Percentiles rank a stretch among this genome's conserved stretches.
phyloP scores from a whole-genome alignment of 2,113 vertebrate species.

The Aythya baeri region DNA sequence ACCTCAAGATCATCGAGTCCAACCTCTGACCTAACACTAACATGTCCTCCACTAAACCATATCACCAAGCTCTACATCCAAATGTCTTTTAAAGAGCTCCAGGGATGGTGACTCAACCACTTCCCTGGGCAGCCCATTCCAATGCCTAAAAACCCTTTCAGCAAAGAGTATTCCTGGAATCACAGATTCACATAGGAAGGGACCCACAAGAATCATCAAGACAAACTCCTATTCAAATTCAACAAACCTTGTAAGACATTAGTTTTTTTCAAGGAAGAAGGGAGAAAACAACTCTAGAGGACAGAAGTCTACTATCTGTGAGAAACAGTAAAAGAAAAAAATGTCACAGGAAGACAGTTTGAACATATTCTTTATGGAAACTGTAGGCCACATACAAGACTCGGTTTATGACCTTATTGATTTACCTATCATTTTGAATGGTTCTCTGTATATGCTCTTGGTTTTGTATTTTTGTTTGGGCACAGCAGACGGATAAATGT shows the following conservation, averaged over 20 bases:
- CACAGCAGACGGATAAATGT: background rate
- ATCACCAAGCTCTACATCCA: too few species aligned
- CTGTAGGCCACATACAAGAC: background rate
- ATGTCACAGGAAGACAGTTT: background rate
- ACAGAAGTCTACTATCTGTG: background rate
- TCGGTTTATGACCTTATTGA: background rate
- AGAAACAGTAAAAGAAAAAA: background rate
- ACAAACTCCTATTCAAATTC: background rate
- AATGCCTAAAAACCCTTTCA: too few species aligned
- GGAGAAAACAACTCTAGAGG: background rate
- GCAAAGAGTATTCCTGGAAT: background rate
- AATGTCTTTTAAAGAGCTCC: too few species aligned
- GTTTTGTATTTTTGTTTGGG: background rate
- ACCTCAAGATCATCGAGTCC: too few species aligned
- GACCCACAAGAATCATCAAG: background rate
- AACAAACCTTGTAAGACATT: background rate
- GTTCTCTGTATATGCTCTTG: background rate
- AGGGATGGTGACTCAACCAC: too few species aligned
- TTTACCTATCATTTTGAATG: background rate
- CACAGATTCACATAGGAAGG: background rate
- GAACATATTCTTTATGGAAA: background rate
- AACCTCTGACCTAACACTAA: too few species aligned
- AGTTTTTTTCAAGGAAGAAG: background rate
- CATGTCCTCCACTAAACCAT: too few species aligned
- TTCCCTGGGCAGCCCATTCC: too few species aligned